Conservation (phyloP, 2,797 vertebrate genomes). For the Catharus ustulatus region DNA sequence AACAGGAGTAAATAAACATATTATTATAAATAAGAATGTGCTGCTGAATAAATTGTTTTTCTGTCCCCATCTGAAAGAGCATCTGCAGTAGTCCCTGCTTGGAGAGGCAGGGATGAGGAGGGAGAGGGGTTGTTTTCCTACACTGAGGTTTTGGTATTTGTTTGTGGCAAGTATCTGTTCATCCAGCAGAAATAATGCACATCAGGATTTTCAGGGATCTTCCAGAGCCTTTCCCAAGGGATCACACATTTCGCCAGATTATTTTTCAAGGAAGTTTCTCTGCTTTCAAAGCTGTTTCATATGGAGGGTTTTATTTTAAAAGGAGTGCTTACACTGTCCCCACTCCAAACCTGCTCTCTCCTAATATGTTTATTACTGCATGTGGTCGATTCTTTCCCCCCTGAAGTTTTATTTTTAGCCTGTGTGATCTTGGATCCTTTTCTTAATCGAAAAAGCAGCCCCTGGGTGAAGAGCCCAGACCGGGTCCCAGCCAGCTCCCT, state of each 20-base stretch:
- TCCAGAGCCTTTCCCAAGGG: neutral
- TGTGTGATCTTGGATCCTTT: neutral
- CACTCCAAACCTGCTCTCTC: neutral
- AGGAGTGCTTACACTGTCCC: neutral
- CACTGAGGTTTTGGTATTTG: neutral
- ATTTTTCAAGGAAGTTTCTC: neutral
- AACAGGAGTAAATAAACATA: neutral
- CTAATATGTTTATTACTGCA: neutral
- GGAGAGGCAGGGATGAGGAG: neutral
- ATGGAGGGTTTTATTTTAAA: neutral
- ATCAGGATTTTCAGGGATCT: neutral
- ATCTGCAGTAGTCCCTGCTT: neutral
- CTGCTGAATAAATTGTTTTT: neutral
- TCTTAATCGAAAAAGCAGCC: neutral
- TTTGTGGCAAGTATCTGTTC: neutral
- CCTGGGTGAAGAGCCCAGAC: neutral
- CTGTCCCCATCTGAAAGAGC: neutral
- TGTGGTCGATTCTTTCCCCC: neutral
- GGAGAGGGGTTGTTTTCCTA: neutral
- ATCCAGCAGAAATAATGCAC: neutral
- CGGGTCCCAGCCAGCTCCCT: neutral
- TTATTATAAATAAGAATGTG: neutral
- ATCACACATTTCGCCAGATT: neutral
- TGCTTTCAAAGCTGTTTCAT: neutral
- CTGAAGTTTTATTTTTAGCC: slow-evolving; percentile 29